phyloP scores from a whole-genome alignment of 2,888 invertebrate genomes.

The Aquatica leii region DNA sequence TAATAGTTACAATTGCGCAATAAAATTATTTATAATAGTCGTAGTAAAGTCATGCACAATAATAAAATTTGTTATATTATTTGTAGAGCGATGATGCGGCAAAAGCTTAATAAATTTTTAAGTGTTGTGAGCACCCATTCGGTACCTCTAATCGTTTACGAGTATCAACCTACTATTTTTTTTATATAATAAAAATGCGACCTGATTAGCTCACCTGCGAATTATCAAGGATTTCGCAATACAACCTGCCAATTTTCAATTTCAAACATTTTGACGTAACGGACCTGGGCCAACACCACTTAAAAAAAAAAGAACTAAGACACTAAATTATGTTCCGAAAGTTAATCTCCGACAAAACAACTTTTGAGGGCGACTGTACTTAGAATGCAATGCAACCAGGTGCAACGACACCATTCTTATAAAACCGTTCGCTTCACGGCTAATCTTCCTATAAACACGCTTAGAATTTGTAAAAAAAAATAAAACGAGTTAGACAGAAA shows the following conservation, averaged over 20 bases:
- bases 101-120: conserved; percentile 16
- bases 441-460: conserved; percentile 34
- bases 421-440: conserved; percentile 36
- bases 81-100: conserved; percentile 9
- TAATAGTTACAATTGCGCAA: neutral
- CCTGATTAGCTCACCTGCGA: conserved; percentile 27
- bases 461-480: conserved; percentile 17
- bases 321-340: conserved; percentile 22
- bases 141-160: conserved; percentile 29
- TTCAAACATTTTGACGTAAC: conserved; percentile 1
- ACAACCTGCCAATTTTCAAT: conserved; percentile 13
- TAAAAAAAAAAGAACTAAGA: conserved; percentile 12
- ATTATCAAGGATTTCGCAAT: conserved; percentile 12
- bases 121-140: conserved; percentile 23
- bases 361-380: conserved; percentile 49
- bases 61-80: conserved; percentile 5
- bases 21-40: conserved; percentile 5
- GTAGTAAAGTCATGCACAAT: conserved; percentile 5
- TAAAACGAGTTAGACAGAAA: conserved; percentile 37
- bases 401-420: conserved; percentile 55
- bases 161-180: conserved; percentile 19
- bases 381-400: conserved; percentile 53
- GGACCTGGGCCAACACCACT: conserved; percentile 24
- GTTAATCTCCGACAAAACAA: conserved; percentile 25
- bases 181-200: conserved; percentile 6